phyloP scores from a whole-genome alignment of 1,140 invertebrate genomes.

The Rhizoglyphus robini region DNA sequence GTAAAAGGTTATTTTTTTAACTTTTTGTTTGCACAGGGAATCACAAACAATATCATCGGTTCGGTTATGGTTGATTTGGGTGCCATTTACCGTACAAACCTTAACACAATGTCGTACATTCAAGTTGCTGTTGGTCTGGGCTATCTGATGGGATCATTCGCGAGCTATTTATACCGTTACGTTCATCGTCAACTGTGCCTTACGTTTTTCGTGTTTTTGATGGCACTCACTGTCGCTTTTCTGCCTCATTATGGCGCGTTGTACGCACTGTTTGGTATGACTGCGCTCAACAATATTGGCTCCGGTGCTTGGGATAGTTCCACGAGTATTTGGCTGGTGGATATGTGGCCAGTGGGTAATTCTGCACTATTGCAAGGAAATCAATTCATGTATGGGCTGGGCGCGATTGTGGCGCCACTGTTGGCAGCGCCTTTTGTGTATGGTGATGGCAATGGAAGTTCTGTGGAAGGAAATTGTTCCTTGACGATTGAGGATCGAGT shows the following conservation, averaged over 20 bases:
- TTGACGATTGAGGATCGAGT: neutral
- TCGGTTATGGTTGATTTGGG: neutral
- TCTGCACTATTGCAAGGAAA: neutral
- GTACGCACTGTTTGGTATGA: neutral
- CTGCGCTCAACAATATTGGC: neutral
- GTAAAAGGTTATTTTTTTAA: no score
- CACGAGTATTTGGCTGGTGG: neutral
- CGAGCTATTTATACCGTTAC: neutral
- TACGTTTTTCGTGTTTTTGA: neutral
- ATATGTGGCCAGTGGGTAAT: neutral
- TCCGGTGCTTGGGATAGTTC: neutral
- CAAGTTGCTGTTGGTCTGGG: neutral
- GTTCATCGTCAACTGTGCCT: neutral
- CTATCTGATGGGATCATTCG: neutral
- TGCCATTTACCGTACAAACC: neutral
- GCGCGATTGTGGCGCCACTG: neutral
- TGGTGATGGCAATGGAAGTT: neutral
- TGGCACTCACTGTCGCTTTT: neutral
- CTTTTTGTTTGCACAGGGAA: neutral
- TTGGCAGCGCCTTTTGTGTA: neutral
- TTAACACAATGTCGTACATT: neutral
- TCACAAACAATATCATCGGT: neutral
- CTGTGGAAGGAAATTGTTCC: neutral
- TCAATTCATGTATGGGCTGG: neutral
- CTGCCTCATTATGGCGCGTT: neutral